Conservation (phyloP, 2,113 vertebrate genomes). For the Panthera uncia region DNA sequence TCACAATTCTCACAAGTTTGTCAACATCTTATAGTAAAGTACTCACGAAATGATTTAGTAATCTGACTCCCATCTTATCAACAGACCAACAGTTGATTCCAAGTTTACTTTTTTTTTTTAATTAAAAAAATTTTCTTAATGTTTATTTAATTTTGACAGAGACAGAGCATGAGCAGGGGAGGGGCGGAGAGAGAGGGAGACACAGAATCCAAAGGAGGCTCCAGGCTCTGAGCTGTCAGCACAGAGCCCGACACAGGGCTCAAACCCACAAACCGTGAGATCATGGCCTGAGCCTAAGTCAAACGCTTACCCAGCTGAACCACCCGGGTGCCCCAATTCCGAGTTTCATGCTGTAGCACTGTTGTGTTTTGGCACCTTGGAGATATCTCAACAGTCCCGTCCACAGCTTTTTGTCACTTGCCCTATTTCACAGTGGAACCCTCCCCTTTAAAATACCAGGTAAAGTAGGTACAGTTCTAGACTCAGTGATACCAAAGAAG, state of each 20-base stretch:
- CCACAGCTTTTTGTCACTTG: not conserved
- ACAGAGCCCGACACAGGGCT: too few relatives aligned
- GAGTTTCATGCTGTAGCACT: not conserved
- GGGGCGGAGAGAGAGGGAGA: too few relatives aligned
- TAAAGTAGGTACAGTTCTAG: not conserved
- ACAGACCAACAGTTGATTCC: not conserved
- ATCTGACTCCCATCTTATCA: not conserved
- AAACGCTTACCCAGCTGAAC: too few relatives aligned
- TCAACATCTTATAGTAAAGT: not conserved
- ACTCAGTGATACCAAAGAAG: not conserved
- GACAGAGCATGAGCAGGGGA: too few relatives aligned
- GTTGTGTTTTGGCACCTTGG: not conserved
- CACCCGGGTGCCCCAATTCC: not conserved
- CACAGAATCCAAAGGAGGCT: too few relatives aligned
- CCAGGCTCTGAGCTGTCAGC: too few relatives aligned
- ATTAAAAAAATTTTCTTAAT: too few relatives aligned
- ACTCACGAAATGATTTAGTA: not conserved
- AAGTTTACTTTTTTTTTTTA: not conserved
- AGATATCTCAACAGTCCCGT: not conserved
- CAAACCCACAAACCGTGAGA: too few relatives aligned
- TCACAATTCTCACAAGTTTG: not conserved
- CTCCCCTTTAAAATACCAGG: slow-evolving; percentile 11
- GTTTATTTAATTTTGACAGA: too few relatives aligned
- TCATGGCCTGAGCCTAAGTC: too few relatives aligned
- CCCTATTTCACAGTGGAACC: not conserved